A percentile compares a stretch with the other conserved stretches of the same genome.
Conservation (phyloP, 2,797 vertebrate genomes). For the Taenioides sp. region DNA sequence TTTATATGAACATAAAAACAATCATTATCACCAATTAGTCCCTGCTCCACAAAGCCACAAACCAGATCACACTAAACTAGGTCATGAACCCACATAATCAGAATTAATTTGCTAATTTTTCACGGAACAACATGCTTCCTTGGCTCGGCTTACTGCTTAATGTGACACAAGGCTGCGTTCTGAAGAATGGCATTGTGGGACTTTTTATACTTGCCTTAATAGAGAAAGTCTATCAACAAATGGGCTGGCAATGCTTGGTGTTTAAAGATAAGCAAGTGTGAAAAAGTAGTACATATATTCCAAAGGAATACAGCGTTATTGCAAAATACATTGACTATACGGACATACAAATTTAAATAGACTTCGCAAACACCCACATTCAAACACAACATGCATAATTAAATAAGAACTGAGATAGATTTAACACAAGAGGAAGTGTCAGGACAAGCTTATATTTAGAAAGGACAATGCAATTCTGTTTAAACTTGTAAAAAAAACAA, state of each 20-base stretch:
- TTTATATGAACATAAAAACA: slow-evolving; percentile 61
- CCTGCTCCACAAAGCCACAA: slow-evolving; percentile 50
- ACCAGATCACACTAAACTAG: slow-evolving; percentile 54
- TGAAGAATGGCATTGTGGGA: slow-evolving; percentile 6
- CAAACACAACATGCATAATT: background rate
- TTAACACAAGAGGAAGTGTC: background rate
- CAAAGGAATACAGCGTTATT: background rate
- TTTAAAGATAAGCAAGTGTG: background rate
- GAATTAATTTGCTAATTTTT: slow-evolving; percentile 50
- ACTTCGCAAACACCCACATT: background rate
- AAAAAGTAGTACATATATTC: no score
- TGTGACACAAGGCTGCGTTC: slow-evolving; percentile 26
- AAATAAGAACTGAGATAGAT: background rate
- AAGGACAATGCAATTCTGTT: background rate
- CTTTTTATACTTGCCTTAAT: background rate
- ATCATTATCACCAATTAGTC: slow-evolving; percentile 61
- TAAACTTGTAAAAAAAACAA: background rate
- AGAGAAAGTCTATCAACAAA: background rate
- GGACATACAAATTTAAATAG: background rate
- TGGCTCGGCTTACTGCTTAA: slow-evolving; percentile 30
- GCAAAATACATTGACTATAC: background rate
- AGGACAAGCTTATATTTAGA: background rate
- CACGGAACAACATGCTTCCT: slow-evolving; percentile 33
- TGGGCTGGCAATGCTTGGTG: background rate
- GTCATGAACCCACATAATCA: slow-evolving; percentile 58